Evolutionary conservation across 2,888 invertebrate species (phyloP).

Genomic region (Caenorhabditis doughertyi): DNA sequence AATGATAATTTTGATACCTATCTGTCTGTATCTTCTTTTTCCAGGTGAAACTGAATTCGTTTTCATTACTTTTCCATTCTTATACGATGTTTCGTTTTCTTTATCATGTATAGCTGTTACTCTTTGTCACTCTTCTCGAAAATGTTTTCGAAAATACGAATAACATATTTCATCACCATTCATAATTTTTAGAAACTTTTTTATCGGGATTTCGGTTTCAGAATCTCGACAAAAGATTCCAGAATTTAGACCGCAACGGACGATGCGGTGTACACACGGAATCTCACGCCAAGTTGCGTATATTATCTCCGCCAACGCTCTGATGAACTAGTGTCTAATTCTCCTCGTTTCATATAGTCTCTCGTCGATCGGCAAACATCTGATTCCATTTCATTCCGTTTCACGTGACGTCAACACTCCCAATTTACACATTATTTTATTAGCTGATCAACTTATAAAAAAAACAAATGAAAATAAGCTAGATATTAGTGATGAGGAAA

Average conservation of each 20-base stretch:
- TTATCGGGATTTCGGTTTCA: not conserved
- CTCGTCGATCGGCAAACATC: slow-evolving; percentile 51
- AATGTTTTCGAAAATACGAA: too few relatives aligned
- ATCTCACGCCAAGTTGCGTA: slow-evolving; percentile 37
- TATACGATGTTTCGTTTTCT: not conserved
- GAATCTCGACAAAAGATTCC: not conserved
- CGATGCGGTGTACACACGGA: slow-evolving; percentile 24
- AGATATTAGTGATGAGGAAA: too few relatives aligned
- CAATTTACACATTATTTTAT: slow-evolving; percentile 36
- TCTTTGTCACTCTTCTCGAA: too few relatives aligned
- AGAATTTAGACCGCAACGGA: not conserved
- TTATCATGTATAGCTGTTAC: too few relatives aligned
- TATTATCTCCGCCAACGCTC: slow-evolving; percentile 22
- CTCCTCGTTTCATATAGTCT: slow-evolving; percentile 20
- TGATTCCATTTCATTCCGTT: slow-evolving; percentile 50
- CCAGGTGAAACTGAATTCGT: not conserved
- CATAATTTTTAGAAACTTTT: too few relatives aligned
- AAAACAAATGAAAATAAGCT: not conserved
- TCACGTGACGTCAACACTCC: slow-evolving; percentile 59
- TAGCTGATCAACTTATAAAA: slow-evolving; percentile 20
- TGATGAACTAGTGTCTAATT: slow-evolving; percentile 42
- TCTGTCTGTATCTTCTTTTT: slow-evolving; percentile 2
- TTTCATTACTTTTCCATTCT: not conserved
- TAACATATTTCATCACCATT: too few relatives aligned
- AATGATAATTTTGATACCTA: not conserved